Base-by-base conservation (phyloP, 2,888 invertebrate genomes). In the Acrocyrtus sp. region DNA sequence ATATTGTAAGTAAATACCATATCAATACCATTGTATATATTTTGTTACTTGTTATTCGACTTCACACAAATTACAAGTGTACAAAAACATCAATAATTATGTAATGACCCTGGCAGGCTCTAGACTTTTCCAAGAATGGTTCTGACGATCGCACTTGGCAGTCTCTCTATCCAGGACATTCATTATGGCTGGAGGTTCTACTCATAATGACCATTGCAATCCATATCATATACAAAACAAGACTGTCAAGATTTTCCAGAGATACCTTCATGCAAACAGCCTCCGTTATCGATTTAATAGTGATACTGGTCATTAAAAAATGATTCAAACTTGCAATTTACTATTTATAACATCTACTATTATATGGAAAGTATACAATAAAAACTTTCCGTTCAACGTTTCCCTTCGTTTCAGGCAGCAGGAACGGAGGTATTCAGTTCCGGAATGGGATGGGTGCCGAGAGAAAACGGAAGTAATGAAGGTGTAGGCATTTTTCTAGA, bases 401-500 rank as follows among this genome's bases (percentile, higher is more conserved):
- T 51, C 26, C 26, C 24, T 26, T 27, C 17, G 10, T 29, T 15
- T 54, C 34, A 72, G 72, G 58, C 72, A 24, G 65, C 65, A 2
- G 43, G 39, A 19, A 47, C 50, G 27, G 65, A 65, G 22, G 29
- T 72, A 17, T 72, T 63, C 27, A 41, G 65, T 58, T 65, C 58
- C 47, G 72, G 72, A 4, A 72, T 65, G 72, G 58, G 39, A 47
- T 72, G 72, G 72, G 48, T 72, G n/a, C 57, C 63, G 6, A 26
- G 45, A 5, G 29, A 57, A 43, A 50, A 15, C 50, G 43, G n/a
- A n/a, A n/a, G 15, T 19, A 17, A 47, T 3, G 54, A 22, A 22
- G 24, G 56, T 15, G 45, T 51, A 15, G 45, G 51, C 22, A 39
- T 41, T 15, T 45, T 65, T 45, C 27, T 65, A 12, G 29, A 60